Evolutionary conservation across 2,113 vertebrate species (phyloP).

Genomic region (Ranitomeya variabilis): DNA sequence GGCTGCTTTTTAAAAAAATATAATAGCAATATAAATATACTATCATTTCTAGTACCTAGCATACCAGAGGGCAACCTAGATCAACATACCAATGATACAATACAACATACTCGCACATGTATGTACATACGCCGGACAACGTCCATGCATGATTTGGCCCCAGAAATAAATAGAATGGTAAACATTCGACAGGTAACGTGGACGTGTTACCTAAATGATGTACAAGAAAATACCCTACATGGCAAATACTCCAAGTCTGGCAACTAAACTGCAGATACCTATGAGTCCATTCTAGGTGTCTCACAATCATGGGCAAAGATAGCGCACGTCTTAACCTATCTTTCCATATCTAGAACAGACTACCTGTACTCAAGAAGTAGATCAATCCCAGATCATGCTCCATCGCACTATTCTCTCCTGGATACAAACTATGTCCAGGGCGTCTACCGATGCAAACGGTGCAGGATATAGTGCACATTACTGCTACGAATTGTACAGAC

Average conservation of each 20-base stretch:
- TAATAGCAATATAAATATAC: constrained; percentile 34
- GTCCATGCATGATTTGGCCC: constrained; percentile 21
- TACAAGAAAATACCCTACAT: background rate
- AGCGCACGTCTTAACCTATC: background rate
- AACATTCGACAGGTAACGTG: constrained; percentile 19
- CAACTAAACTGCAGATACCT: background rate
- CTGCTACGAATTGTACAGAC: too few species aligned
- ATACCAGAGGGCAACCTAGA: background rate
- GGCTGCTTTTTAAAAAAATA: background rate
- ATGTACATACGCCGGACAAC: constrained; percentile 1
- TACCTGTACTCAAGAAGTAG: too few species aligned
- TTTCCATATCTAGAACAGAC: too few species aligned
- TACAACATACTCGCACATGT: background rate
- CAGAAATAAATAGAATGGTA: constrained; percentile 14
- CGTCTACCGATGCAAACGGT: too few species aligned
- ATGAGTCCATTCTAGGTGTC: background rate
- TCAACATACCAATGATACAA: background rate
- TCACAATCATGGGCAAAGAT: background rate
- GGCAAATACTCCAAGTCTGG: background rate
- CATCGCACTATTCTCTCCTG: too few species aligned
- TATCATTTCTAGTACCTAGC: constrained; percentile 8
- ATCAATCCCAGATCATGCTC: too few species aligned
- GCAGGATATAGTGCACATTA: too few species aligned
- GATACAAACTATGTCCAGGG: too few species aligned
- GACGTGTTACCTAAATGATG: background rate